These are phyloP conservation scores for Desoria tigrina DNA, from an alignment of 2,888 invertebrate species.

Conservation along the genomic window DNA sequence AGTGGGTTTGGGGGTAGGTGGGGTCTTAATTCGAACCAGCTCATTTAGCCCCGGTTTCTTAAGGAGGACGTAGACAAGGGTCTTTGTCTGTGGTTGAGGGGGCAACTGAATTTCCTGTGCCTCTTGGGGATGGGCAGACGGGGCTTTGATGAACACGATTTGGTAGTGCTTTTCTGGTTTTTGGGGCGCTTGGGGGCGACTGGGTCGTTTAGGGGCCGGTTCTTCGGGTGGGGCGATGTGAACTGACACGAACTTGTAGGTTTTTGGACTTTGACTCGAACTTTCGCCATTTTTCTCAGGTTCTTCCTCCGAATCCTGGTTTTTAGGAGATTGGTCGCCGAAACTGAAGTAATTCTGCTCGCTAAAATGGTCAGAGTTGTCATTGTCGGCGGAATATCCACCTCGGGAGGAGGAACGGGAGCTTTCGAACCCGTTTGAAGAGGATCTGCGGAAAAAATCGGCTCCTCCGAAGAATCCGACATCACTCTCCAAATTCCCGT, in stretches of 20 bases:
- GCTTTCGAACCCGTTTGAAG: no score
- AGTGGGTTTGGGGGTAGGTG: constrained; percentile 76
- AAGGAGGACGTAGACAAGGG: constrained; percentile 81
- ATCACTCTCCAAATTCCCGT: no score
- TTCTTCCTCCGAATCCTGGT: not conserved
- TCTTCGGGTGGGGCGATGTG: constrained; percentile 83
- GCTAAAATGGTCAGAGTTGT: not conserved
- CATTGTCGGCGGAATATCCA: no score
- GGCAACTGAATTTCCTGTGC: constrained; percentile 66
- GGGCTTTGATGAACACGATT: constrained; percentile 77
- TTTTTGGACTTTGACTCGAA: not conserved
- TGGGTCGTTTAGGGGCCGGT: constrained; percentile 19
- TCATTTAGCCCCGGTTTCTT: constrained; percentile 82
- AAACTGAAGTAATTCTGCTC: no score
- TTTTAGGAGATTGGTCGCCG: not conserved
- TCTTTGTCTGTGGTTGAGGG: constrained; percentile 77
- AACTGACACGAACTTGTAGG: constrained; percentile 84
- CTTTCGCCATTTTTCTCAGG: no score
- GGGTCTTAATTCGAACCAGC: constrained; percentile 73
- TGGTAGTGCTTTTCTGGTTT: constrained; percentile 78
- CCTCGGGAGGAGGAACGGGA: no score
- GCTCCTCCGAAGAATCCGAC: no score
- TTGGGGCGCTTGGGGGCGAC: constrained; percentile 57
- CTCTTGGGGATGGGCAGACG: constrained; percentile 67
- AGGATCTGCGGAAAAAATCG: no score